Evolutionary conservation across 2,797 vertebrate genomes (phyloP).

Genomic region (Avahi laniger): DNA sequence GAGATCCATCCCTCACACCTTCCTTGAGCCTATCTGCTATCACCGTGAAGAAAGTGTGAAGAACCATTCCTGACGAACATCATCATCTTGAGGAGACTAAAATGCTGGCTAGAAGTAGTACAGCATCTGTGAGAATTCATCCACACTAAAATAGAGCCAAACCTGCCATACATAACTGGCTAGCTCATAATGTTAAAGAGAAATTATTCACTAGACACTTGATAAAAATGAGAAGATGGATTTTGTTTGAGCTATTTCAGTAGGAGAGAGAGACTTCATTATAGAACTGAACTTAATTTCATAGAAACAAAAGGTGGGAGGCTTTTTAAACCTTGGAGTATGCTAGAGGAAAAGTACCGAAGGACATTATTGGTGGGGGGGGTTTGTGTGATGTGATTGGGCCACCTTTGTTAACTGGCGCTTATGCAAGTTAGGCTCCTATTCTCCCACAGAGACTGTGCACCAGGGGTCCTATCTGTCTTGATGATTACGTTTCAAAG

Average conservation of each 20-base stretch:
- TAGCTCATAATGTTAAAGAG: neutral
- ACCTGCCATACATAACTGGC: neutral
- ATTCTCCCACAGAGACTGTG: neutral
- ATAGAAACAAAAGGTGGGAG: neutral
- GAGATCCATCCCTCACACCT: neutral
- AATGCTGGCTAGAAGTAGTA: neutral
- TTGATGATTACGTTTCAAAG: conserved; percentile 15
- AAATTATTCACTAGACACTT: neutral
- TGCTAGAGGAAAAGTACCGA: neutral
- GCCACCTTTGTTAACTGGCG: neutral
- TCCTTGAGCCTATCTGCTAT: neutral
- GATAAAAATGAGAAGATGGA: neutral
- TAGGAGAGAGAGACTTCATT: neutral
- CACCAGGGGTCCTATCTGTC: neutral
- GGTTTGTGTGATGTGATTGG: neutral
- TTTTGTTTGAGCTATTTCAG: neutral
- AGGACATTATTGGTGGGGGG: neutral
- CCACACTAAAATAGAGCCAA: neutral
- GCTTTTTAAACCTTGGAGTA: neutral
- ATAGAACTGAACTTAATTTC: neutral
- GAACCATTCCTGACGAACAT: neutral
- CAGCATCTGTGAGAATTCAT: neutral
- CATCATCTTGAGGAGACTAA: neutral
- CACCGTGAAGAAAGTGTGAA: neutral
- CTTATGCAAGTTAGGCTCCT: neutral